A percentile compares a stretch with the other conserved stretches of the same genome.
These are phyloP conservation scores for Lasioglossum figueresi DNA, from an alignment of 2,888 invertebrate species.

Conservation along the genomic window DNA sequence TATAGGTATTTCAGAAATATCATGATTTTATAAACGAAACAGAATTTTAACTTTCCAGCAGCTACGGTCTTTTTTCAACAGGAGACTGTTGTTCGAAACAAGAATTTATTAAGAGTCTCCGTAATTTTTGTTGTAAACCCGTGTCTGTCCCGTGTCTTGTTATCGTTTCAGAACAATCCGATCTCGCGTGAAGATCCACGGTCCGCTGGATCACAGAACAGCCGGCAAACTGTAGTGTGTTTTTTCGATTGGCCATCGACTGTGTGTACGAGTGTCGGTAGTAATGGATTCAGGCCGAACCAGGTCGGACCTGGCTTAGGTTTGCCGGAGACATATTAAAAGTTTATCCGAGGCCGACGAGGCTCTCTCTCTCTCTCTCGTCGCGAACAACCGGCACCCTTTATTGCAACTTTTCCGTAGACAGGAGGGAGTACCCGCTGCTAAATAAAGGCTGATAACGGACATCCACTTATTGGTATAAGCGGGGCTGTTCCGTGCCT, in stretches of 20 bases:
- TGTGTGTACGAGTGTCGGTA: background rate
- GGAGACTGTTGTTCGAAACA: no score
- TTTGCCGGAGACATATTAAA: constrained; percentile 1
- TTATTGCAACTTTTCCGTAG: background rate
- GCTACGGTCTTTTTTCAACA: no score
- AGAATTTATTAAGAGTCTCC: no score
- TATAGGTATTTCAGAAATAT: no score
- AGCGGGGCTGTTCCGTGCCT: constrained; percentile 42
- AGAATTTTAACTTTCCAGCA: no score
- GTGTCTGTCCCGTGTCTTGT: no score
- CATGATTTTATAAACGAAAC: no score
- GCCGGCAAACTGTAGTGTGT: background rate
- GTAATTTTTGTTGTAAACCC: no score
- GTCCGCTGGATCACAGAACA: background rate
- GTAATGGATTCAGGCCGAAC: constrained; percentile 14
- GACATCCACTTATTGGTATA: constrained; percentile 56
- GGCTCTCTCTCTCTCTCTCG: background rate
- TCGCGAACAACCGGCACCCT: background rate
- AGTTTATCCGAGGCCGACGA: background rate
- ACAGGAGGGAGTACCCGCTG: constrained; percentile 18
- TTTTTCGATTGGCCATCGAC: background rate
- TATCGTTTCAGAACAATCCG: background rate
- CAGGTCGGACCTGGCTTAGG: background rate
- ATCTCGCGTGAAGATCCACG: background rate
- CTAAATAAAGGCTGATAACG: constrained; percentile 53